Base-by-base conservation (phyloP, 2,797 vertebrate species). In the Hippocampus kuda region DNA sequence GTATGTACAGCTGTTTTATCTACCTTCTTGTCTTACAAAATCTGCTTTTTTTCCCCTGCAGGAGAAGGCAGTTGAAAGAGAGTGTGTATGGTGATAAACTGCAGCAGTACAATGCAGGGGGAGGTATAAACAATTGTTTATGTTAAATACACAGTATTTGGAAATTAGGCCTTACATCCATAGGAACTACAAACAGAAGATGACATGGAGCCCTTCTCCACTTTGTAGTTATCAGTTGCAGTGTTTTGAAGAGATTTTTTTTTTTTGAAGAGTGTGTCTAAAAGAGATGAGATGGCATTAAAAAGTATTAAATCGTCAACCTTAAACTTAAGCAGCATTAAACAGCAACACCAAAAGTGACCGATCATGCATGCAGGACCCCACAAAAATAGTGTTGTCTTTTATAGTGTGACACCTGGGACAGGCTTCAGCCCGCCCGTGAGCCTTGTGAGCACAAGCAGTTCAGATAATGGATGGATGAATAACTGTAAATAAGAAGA, bases 41-140 rank as follows among this genome's bases (percentile, higher is more conserved):
- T 65, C 63, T 57, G 62, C 20, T 71, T 65, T 5, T 71, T 79
- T 51, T 65, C 6, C 13, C 26, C 5, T 77, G 51, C 2, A 97
- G 95, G 85, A 94, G 93, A 73, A 90, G 94, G 0, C 93, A 93
- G 56, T 89, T 93, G 84, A 97, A 97, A 84, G 95, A 97, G 82
- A 95, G 93, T 0, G 90, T 94, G 26, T 97, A 96, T 77, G 95
- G 94, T 0, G 95, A 97, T 67, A 97, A 97, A 72, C 83, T 96
- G 34, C 95, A 96, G 81, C 95, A 97, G 81, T 97, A 97, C 88
- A 96, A 93, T 90, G 91, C 93, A 0, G 94, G 94, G 66, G 83
- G 95, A 93, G 94, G 94, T 97, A 75, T 1, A 62, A 48, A 9
- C 24, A n/a, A 26, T 27, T 63, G 61, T 38, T 61, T 34, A 38